A percentile compares a stretch with the other conserved stretches of the same genome.
phyloP scores from a whole-genome alignment of 2,113 vertebrate species.

The Percina caprodes region DNA sequence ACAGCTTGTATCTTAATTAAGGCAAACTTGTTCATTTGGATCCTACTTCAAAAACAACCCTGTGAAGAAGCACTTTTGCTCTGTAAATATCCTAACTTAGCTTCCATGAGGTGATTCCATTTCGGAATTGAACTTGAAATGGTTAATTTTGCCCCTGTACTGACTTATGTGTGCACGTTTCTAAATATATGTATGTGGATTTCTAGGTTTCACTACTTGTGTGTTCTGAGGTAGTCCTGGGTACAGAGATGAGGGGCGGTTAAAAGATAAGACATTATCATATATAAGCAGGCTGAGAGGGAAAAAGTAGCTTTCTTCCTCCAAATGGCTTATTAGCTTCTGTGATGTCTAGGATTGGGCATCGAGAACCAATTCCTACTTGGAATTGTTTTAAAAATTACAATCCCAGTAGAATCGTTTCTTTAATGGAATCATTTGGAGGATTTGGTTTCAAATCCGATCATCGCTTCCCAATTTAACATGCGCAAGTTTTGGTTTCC shows the following conservation, averaged over 20 bases:
- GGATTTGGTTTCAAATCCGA: too few relatives aligned
- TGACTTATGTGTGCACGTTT: neutral
- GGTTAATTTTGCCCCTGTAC: neutral
- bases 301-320: conserved; percentile 2
- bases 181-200: neutral
- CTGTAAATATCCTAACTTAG: neutral
- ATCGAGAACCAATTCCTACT: too few relatives aligned
- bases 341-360: neutral
- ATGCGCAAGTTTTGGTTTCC: too few relatives aligned
- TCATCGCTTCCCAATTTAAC: too few relatives aligned
- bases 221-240: conserved; percentile 79
- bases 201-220: neutral
- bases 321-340: conserved; percentile 25
- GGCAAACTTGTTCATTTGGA: conserved; percentile 49
- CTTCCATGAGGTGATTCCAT: neutral
- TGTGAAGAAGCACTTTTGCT: neutral
- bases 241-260: conserved; percentile 40
- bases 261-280: conserved; percentile 19
- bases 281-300: neutral
- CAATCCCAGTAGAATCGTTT: too few relatives aligned
- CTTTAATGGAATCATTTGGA: too few relatives aligned
- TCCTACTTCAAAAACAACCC: neutral
- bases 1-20: conserved; percentile 52
- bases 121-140: neutral
- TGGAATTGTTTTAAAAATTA: too few relatives aligned